These are phyloP conservation scores for Astatotilapia flaviijosephi DNA, from an alignment of 2,113 vertebrate genomes.

Conservation along the genomic window DNA sequence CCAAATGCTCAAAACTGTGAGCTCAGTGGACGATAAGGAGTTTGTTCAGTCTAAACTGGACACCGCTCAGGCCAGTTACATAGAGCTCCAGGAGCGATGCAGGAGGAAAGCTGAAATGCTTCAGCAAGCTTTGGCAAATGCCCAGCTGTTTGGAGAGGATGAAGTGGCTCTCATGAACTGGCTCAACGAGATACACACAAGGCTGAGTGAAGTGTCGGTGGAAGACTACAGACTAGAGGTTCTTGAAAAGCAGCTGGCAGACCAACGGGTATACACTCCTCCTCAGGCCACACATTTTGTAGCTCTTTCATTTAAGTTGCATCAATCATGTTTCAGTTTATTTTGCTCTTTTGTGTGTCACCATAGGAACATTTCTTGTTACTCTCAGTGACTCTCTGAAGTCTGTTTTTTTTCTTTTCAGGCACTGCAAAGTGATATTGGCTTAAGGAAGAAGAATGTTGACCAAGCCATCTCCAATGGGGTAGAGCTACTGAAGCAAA, in stretches of 20 bases:
- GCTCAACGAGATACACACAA: constrained; percentile 85
- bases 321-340: constrained; percentile 27
- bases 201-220: constrained; percentile 79
- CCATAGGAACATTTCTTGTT: neutral
- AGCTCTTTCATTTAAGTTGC: constrained; percentile 51
- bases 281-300: constrained; percentile 36
- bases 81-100: constrained; percentile 90
- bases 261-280: constrained; percentile 84
- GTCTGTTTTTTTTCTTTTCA: constrained; percentile 41
- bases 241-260: constrained; percentile 82
- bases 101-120: constrained; percentile 85
- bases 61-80: constrained; percentile 79
- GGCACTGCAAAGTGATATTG: constrained; percentile 89
- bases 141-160: constrained; percentile 93
- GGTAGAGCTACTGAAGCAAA: constrained; percentile 92
- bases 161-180: constrained; percentile 97
- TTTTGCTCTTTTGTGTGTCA: neutral
- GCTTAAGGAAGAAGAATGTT: constrained; percentile 83
- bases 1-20: constrained; percentile 85
- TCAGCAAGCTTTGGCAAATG: constrained; percentile 89
- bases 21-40: constrained; percentile 92
- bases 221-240: constrained; percentile 80
- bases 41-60: constrained; percentile 91
- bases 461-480: constrained; percentile 91
- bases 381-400: neutral